Conservation (phyloP, 1,140 invertebrate genomes). For the Habropoda laboriosa region DNA sequence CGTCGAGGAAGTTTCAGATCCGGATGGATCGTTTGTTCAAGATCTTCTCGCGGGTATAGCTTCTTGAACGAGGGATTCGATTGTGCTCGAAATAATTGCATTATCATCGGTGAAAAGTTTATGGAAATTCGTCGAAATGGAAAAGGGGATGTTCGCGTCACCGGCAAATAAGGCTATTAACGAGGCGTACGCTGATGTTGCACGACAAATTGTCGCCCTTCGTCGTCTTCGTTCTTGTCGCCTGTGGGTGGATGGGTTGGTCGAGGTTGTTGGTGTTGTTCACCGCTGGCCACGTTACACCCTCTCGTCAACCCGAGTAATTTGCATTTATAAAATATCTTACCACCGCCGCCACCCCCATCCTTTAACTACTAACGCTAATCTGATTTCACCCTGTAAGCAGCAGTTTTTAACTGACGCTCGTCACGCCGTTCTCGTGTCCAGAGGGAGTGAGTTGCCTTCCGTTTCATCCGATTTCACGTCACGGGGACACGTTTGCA, state of each 20-base stretch:
- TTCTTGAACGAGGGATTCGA: slow-evolving; percentile 6
- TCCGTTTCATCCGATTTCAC: slow-evolving; percentile 45
- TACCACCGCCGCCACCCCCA: slow-evolving; percentile 3
- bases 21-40: neutral
- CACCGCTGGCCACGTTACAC: slow-evolving; percentile 14
- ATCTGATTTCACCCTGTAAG: slow-evolving; percentile 58
- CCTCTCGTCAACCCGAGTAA: slow-evolving; percentile 50
- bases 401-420: slow-evolving; percentile 62
- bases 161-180: slow-evolving; percentile 29
- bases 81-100: slow-evolving; percentile 68
- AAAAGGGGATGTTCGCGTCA: slow-evolving; percentile 5
- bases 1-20: neutral
- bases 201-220: slow-evolving; percentile 53
- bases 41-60: neutral
- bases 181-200: slow-evolving; percentile 40
- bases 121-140: slow-evolving; percentile 66
- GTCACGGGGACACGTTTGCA: slow-evolving; percentile 53
- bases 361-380: slow-evolving; percentile 44
- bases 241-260: no score
- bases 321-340: slow-evolving; percentile 68
- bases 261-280: neutral
- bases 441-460: slow-evolving; percentile 14
- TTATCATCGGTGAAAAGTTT: slow-evolving; percentile 67
- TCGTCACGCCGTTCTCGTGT: slow-evolving; percentile 43
- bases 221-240: neutral